These are phyloP conservation scores for Hoplodrina blanda DNA, from an alignment of 2,888 invertebrate genomes.

Conservation along the genomic window DNA sequence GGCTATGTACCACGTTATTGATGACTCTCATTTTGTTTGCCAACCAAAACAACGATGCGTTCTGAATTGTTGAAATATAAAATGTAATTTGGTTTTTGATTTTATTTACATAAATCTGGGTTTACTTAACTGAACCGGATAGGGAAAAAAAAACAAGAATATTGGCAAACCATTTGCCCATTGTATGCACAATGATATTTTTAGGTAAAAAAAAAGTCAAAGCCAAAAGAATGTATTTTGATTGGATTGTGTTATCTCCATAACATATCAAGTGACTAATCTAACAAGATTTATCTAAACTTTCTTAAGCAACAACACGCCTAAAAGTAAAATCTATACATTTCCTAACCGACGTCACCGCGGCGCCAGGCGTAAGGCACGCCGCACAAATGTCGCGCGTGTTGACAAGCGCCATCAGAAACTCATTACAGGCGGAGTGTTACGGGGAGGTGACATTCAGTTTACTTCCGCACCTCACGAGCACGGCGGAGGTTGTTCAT, in stretches of 20 bases:
- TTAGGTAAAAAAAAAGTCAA: no score
- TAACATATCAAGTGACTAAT: background rate
- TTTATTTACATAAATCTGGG: background rate
- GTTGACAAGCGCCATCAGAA: slow-evolving; percentile 52
- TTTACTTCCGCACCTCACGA: slow-evolving; percentile 6
- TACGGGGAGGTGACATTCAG: slow-evolving; percentile 6
- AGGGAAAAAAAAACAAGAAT: no score
- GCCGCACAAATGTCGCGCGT: slow-evolving; percentile 11
- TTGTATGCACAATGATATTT: no score
- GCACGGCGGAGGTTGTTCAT: background rate
- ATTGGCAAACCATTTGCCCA: background rate
- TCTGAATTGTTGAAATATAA: background rate
- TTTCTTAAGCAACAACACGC: background rate
- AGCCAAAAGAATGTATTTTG: no score
- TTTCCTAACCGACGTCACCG: slow-evolving; percentile 2
- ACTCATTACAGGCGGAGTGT: slow-evolving; percentile 42
- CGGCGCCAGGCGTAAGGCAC: background rate
- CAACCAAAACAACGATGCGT: slow-evolving; percentile 18
- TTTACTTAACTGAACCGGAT: background rate
- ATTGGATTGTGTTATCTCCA: background rate
- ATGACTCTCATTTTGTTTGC: slow-evolving; percentile 14
- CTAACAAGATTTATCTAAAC: background rate
- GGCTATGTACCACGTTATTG: slow-evolving; percentile 24
- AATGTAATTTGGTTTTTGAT: background rate
- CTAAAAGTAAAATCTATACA: background rate